Conservation (phyloP, 1,140 invertebrate species). For the Neelides sp. region DNA sequence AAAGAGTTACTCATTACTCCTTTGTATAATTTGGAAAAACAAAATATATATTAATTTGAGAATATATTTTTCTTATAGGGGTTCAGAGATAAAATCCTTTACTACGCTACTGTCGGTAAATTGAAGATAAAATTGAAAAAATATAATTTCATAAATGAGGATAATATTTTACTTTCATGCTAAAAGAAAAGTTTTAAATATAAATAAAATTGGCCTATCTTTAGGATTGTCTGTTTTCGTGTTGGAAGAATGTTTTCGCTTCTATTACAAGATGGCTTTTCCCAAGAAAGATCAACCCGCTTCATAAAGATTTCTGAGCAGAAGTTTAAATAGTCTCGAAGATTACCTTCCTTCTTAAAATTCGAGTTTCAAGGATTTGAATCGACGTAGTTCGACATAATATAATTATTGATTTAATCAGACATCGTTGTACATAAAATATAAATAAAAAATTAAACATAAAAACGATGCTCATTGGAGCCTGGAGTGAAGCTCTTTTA, state of each 20-base stretch:
- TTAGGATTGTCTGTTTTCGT: neutral
- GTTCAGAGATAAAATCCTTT: slow-evolving; percentile 23
- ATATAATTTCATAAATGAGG: neutral
- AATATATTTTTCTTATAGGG: too few species aligned
- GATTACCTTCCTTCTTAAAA: neutral
- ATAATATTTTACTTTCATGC: neutral
- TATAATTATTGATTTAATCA: neutral
- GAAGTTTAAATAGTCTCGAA: neutral
- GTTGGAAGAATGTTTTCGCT: slow-evolving; percentile 5
- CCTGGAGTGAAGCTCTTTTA: too few species aligned
- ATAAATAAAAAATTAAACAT: neutral
- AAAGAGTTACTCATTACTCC: too few species aligned
- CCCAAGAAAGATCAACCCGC: slow-evolving; percentile 12
- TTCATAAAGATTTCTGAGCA: neutral
- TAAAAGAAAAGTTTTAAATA: neutral
- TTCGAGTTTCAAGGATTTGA: neutral
- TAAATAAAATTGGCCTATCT: neutral
- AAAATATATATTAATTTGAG: too few species aligned
- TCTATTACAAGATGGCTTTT: slow-evolving; percentile 14
- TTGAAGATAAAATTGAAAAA: neutral
- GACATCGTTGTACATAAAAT: neutral
- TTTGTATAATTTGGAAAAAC: too few species aligned
- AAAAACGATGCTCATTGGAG: neutral
- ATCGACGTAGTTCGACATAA: neutral
- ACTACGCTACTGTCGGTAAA: slow-evolving; percentile 11